Evolutionary conservation across 2,797 vertebrate genomes (phyloP).

Genomic region (Tarsius wallacei): DNA sequence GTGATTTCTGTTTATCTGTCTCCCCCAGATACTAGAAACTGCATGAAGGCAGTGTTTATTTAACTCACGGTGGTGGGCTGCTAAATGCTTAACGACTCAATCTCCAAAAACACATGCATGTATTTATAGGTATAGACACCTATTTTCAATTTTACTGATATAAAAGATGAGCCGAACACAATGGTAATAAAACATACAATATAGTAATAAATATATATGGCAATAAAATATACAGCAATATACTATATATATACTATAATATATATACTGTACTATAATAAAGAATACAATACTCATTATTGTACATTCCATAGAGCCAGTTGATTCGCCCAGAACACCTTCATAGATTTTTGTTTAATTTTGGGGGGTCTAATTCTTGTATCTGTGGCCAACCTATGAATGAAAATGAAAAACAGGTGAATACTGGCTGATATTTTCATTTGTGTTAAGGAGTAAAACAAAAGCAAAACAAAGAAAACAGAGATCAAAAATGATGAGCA

Average conservation of each 20-base stretch:
- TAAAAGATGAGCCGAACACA: not conserved
- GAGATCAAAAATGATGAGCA: not conserved
- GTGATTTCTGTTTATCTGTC: no score
- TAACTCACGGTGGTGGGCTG: not conserved
- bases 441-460: not conserved
- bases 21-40: not conserved
- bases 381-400: not conserved
- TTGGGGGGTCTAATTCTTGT: not conserved
- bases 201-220: not conserved
- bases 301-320: not conserved
- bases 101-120: not conserved
- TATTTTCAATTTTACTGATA: constrained; percentile 29
- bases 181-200: not conserved
- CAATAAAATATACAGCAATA: not conserved
- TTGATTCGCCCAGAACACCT: not conserved
- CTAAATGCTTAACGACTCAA: not conserved
- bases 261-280: not conserved
- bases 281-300: not conserved
- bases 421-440: not conserved
- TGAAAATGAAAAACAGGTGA: not conserved
- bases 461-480: not conserved
- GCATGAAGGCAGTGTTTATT: not conserved
- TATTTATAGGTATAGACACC: not conserved
- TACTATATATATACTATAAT: not conserved
- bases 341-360: not conserved